Evolutionary conservation across 2,797 vertebrate genomes (phyloP), one percentile per base, ranked within the genome.

Genomic region (Numenius phaeopus): DNA sequence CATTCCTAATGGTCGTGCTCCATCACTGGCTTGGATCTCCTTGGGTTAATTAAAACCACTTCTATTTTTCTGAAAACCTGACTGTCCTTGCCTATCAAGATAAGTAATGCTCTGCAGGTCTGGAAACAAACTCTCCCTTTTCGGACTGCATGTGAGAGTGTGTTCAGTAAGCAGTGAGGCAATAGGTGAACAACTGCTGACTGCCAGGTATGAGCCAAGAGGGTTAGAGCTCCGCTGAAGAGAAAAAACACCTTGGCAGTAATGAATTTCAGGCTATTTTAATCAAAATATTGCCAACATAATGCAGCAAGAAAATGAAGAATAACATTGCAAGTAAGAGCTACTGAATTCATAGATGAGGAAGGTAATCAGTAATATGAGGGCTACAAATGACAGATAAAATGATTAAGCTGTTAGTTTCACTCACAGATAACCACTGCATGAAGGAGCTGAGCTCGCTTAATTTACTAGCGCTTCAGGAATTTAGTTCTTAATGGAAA

Each of bases 181-280:
- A 18, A 23, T 3, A 24, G 23, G 70, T 9, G 12, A n/a, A 40
- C 32, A 55, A 0, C 39, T 77, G 23, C 90, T 76, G 71, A 18
- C 22, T 49, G 47, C 55, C 67, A 44, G 0, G 0, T 9, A 1
- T 2, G 44, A 61, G 40, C 86, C 59, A 26, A 6, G 40, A 23
- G 44, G 17, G 47, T 20, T 26, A 62, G 24, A 32, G 32, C 49
- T 66, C 50, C 49, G 30, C 37, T 77, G 32, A 52, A 19, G 42
- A 73, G 32, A 46, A 78, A 34, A 15, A 34, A 17, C 20, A 1
- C 29, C 20, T 12, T 29, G 50, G 22, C 6, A 27, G 32, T 10
- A 21, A 66, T 4, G 9, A 71, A 42, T 30, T 39, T 12, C n/a
- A 47, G 39, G 13, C 9, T 14, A 16, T 42, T 65, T 47, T 18